phyloP scores from a whole-genome alignment of 2,888 invertebrate genomes.

The Cyclophora punctaria region DNA sequence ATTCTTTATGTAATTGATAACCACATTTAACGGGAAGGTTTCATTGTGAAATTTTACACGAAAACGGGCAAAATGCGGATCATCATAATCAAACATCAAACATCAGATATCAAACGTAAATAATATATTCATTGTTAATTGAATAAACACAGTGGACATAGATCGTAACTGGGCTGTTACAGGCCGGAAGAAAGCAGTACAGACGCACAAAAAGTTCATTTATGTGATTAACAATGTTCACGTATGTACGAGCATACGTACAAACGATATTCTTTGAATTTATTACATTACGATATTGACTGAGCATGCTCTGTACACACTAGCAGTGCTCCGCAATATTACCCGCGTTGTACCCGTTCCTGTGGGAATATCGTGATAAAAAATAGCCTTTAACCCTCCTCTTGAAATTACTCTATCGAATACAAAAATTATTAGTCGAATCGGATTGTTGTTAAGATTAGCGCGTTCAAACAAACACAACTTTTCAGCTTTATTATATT shows the following conservation, averaged over 20 bases:
- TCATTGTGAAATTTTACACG: too few species aligned
- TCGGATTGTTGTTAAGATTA: too few species aligned
- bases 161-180: conserved; percentile 64
- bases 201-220: conserved; percentile 32
- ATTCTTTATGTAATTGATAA: too few species aligned
- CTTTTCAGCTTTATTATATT: too few species aligned
- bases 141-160: conserved; percentile 47
- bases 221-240: conserved; percentile 5
- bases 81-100: too few species aligned
- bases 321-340: neutral
- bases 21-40: too few species aligned
- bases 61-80: too few species aligned
- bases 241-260: neutral
- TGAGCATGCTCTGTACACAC: neutral
- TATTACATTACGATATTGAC: too few species aligned
- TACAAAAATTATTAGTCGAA: too few species aligned
- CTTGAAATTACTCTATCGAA: too few species aligned
- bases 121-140: conserved; percentile 19
- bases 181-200: conserved; percentile 54
- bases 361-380: neutral
- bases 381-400: neutral
- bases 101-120: too few species aligned
- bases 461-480: too few species aligned
- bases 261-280: neutral
- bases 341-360: neutral